Conservation (phyloP, 92 coral and sea anemone genomes). For the Palythoa grandis region DNA sequence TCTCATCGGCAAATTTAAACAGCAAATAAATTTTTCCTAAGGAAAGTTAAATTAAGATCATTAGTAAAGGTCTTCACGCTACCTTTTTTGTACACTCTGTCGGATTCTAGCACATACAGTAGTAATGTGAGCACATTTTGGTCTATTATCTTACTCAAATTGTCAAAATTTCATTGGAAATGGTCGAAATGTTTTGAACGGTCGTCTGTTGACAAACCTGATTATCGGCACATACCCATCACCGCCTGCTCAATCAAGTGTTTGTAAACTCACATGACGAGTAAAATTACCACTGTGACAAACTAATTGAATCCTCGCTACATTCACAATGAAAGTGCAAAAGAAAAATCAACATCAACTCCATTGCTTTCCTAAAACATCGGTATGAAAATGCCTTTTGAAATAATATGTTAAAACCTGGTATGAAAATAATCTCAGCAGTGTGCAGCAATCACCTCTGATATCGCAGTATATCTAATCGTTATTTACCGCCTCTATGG, state of each 20-base stretch:
- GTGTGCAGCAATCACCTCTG: slow-evolving; percentile 1
- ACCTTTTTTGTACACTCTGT: neutral
- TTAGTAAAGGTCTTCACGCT: neutral
- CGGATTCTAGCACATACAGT: neutral
- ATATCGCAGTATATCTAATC: neutral
- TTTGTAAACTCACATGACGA: slow-evolving; percentile 10
- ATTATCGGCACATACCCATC: slow-evolving; percentile 3
- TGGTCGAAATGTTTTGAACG: slow-evolving; percentile 28
- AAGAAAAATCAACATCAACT: neutral
- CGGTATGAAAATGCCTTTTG: neutral
- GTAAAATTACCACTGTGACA: neutral
- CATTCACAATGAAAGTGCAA: neutral
- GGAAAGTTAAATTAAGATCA: neutral
- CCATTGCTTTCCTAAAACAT: neutral
- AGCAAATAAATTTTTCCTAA: slow-evolving; percentile 5
- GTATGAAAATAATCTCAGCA: neutral
- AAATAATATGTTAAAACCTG: neutral
- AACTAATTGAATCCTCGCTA: neutral
- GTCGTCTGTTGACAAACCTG: slow-evolving; percentile 12
- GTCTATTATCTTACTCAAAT: slow-evolving; percentile 36
- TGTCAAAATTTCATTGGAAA: slow-evolving; percentile 38
- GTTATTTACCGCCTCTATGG: neutral
- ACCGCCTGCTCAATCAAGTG: neutral
- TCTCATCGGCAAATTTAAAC: slow-evolving; percentile 36
- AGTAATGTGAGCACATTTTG: slow-evolving; percentile 24